Evolutionary conservation across 2,113 vertebrate species (phyloP), one percentile per base, ranked within the genome.

Genomic region (Rutilus rutilus): DNA sequence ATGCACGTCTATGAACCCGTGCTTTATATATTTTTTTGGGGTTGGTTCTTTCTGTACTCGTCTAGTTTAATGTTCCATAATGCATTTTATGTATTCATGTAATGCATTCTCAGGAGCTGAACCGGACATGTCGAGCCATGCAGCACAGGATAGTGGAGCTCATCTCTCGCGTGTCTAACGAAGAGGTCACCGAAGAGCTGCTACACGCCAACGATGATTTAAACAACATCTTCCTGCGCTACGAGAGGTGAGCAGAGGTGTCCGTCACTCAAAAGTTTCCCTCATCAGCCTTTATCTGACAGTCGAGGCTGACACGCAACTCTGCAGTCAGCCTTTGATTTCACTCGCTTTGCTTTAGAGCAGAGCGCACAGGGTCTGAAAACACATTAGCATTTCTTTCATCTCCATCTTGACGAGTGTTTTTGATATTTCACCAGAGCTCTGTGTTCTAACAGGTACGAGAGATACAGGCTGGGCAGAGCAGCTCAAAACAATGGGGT

Each of bases 51-150:
- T 65, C 62, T 30, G 2, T 65, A 65, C 62, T 65, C 12, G 5
- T 17, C 62, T 64, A 14, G 25, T 6, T 27, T 33, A 67, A 19
- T 67, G 15, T 33, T 45, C 69, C 39, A 45, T 47, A 47, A 74
- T 65, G 52, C 52, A 54, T 54, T 54, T 54, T 2, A 21, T 57
- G 33, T 65, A 47, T 25, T 4, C 10, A 27, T 52, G 71, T 80
- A 47, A 78, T 30, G 7, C 30, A 0, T 64, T 57, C 21, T n/a
- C 81, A 98, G 98, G 98, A 99, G 88, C 94, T 99, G 93, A 97
- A 99, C 95, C 92, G 97, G 92, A 99, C 98, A n/a, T 99, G 98
- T 91, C 94, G 98, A 88, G 96, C 97, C 42, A 99, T 99, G 98
- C 98, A 99, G 95, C 97, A 98, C 88, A 95, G 98, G 86, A 95